These are phyloP conservation scores for Sebastes diaconus DNA, from an alignment of 2,797 vertebrate species.

Conservation along the genomic window DNA sequence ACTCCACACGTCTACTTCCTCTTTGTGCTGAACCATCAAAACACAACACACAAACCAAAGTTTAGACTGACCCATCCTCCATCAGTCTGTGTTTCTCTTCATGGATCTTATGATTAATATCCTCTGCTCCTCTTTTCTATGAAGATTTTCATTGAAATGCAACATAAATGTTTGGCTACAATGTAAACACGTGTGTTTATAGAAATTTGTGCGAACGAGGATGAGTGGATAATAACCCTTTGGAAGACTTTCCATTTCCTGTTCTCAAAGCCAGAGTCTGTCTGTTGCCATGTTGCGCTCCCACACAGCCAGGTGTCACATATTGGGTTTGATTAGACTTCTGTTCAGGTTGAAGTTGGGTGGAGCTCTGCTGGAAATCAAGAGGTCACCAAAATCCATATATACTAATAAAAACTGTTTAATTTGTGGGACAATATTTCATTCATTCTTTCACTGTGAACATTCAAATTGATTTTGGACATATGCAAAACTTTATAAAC, in stretches of 20 bases:
- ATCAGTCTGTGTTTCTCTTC: conserved; percentile 11
- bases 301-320: too few species aligned
- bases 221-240: background rate
- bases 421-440: too few species aligned
- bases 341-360: background rate
- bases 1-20: conserved; percentile 39
- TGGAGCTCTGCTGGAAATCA: too few species aligned
- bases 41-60: conserved; percentile 9
- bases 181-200: background rate
- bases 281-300: accelerated
- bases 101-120: conserved; percentile 30
- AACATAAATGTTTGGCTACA: background rate
- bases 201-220: background rate
- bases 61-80: conserved; percentile 23
- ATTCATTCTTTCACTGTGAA: too few species aligned
- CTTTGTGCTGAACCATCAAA: conserved; percentile 57
- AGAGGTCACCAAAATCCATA: too few species aligned
- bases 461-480: too few species aligned
- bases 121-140: background rate
- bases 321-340: too few species aligned
- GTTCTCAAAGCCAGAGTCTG: background rate
- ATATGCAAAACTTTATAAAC: too few species aligned
- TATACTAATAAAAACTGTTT: too few species aligned
- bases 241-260: conserved; percentile 5
- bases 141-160: background rate